These are phyloP conservation scores for Stylophora pistillata DNA, from an alignment of 64 coral and sea anemone species.

Conservation along the genomic window DNA sequence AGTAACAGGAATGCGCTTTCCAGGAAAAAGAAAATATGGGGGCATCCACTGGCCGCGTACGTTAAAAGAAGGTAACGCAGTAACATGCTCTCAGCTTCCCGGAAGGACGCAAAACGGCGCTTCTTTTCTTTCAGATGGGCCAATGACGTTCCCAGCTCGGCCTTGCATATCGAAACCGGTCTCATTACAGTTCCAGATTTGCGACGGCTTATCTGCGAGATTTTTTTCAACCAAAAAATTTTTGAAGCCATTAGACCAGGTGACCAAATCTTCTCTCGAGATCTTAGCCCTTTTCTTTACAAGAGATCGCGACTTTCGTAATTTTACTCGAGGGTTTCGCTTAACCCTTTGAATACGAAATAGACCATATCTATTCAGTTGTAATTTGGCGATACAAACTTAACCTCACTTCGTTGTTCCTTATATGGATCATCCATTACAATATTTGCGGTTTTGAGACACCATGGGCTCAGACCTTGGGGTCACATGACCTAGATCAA, in stretches of 20 bases:
- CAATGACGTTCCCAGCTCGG: slow-evolving; percentile 18
- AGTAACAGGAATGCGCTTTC: slow-evolving; percentile 37
- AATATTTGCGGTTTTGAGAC: no score
- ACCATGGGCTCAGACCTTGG: no score
- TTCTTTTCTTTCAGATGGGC: slow-evolving; percentile 22
- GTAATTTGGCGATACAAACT: no score
- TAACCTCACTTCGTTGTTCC: no score
- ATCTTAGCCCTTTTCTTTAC: no score
- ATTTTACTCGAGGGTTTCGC: no score
- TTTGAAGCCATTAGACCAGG: slow-evolving; percentile 3
- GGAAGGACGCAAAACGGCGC: slow-evolving; percentile 30
- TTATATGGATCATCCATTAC: no score
- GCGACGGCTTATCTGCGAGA: slow-evolving; percentile 2
- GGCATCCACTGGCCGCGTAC: slow-evolving; percentile 60
- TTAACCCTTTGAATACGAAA: no score
- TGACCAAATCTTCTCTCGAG: neutral
- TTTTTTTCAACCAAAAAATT: neutral
- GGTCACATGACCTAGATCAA: no score
- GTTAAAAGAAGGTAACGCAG: slow-evolving; percentile 61
- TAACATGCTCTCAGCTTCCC: slow-evolving; percentile 46
- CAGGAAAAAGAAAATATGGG: slow-evolving; percentile 63
- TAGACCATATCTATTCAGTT: no score
- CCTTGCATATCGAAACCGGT: no score
- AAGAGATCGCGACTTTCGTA: no score
- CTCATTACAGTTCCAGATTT: slow-evolving; percentile 52